A percentile compares a stretch with the other conserved stretches of the same genome.
phyloP scores from a whole-genome alignment of 2,888 invertebrate species.

The Netelia virgata region DNA sequence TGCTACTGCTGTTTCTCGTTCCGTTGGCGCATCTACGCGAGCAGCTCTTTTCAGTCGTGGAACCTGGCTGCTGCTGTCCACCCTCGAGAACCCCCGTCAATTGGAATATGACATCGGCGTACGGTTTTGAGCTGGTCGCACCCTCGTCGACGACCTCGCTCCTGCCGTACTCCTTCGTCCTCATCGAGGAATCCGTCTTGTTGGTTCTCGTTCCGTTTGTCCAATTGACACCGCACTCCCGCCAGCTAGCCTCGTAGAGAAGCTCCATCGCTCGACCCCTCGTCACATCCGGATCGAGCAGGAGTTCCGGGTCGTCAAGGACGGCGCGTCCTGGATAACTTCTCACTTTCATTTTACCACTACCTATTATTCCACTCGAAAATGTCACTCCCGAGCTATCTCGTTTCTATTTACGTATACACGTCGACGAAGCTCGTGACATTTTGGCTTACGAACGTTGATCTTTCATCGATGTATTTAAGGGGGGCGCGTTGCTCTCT shows the following conservation, averaged over 20 bases:
- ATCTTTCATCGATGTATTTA: too few species aligned
- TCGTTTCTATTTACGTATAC: not conserved
- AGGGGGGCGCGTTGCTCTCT: too few species aligned
- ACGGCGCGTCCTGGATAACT: constrained; percentile 94
- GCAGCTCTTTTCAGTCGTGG: constrained; percentile 61
- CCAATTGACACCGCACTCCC: constrained; percentile 86
- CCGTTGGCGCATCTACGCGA: constrained; percentile 78
- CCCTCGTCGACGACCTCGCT: constrained; percentile 48
- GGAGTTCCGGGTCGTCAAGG: constrained; percentile 87
- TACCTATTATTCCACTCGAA: too few species aligned
- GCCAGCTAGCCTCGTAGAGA: constrained; percentile 94
- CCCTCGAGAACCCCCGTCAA: constrained; percentile 77
- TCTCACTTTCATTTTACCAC: constrained; percentile 90
- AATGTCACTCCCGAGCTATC: not conserved
- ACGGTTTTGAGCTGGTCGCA: constrained; percentile 65
- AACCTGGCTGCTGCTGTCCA: not conserved
- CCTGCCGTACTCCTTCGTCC: constrained; percentile 47
- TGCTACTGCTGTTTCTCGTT: constrained; percentile 72
- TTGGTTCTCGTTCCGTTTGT: constrained; percentile 69
- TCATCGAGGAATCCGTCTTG: constrained; percentile 55
- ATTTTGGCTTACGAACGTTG: too few species aligned
- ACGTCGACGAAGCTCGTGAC: too few species aligned
- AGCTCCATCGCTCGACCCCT: constrained; percentile 90
- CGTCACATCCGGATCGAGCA: constrained; percentile 90
- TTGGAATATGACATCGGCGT: constrained; percentile 77